phyloP scores from a whole-genome alignment of 2,888 invertebrate genomes.

The Thalpophila matura region DNA sequence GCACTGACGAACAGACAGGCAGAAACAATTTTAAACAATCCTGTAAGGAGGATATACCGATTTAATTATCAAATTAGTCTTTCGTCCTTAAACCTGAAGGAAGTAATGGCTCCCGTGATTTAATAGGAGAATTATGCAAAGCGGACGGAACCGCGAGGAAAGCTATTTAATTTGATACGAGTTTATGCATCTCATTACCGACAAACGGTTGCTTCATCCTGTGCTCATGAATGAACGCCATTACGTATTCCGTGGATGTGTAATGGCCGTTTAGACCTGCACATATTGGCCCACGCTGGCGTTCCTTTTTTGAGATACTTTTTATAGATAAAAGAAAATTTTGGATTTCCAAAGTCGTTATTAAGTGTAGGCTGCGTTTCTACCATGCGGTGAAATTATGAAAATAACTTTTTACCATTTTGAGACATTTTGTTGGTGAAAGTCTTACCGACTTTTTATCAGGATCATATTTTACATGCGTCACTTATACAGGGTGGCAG shows the following conservation, averaged over 20 bases:
- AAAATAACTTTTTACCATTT: background rate
- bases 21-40: too few species aligned
- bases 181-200: slow-evolving; percentile 54
- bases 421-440: background rate
- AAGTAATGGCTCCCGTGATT: slow-evolving; percentile 52
- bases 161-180: slow-evolving; percentile 57
- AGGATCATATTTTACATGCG: background rate
- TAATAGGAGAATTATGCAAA: slow-evolving; percentile 55
- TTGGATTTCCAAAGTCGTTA: too few species aligned
- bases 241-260: slow-evolving; percentile 43
- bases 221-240: slow-evolving; percentile 42
- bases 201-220: slow-evolving; percentile 47
- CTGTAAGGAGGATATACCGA: too few species aligned
- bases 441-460: background rate
- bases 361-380: too few species aligned
- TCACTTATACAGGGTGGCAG: background rate
- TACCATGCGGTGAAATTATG: background rate
- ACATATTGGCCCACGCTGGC: slow-evolving; percentile 22
- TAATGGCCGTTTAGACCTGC: background rate
- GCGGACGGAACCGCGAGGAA: slow-evolving; percentile 51
- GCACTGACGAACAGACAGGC: too few species aligned
- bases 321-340: too few species aligned
- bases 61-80: slow-evolving; percentile 37
- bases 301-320: slow-evolving; percentile 17
- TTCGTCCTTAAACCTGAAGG: slow-evolving; percentile 45